Evolutionary conservation across 2,797 vertebrate genomes (phyloP), one percentile per base, ranked within the genome.

Genomic region (Nasua narica): DNA sequence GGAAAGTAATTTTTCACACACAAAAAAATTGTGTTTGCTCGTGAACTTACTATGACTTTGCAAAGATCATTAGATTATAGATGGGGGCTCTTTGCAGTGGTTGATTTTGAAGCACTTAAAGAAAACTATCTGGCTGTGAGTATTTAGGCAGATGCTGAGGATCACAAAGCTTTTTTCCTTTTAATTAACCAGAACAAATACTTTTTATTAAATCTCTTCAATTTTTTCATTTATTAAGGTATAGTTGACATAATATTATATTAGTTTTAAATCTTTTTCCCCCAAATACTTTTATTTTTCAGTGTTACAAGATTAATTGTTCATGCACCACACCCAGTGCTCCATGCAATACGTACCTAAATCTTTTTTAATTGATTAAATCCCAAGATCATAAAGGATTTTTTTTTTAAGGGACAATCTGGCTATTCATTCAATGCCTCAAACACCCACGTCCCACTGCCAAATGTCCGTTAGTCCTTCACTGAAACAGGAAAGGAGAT

Each of bases 1-100:
- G 32, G 11, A 79, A 90, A 79, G 11, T 25, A 32, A 32, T 78
- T 92, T 91, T 69, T 84, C 16, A 65, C 54, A n/a, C n/a, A n/a
- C 43, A 19, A 82, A n/a, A 48, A 48, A 72, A 56, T 91, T 91
- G 21, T 84, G n/a, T 79, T 87, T 95, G 23, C 85, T 94, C 92
- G 14, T 74, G 58, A 97, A 91, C 74, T 92, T 50, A 95, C 25
- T 7, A 2, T 77, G 15, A 67, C 23, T 93, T 82, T 77, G 27
- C 27, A 93, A 94, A 84, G 15, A 76, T 76, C 74, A 48, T n/a
- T 50, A 2, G 32, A 40, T 84, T 32, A 58, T 15, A 79, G 43
- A 77, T 25, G 3, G 9, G 27, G 11, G 9, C 9, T 60, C 16
- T 93, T 27, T 85, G 62, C 13, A 62, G 12, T n/a, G 29, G 56